These are phyloP conservation scores for Setipinna tenuifilis DNA, from an alignment of 2,797 vertebrate genomes.

Conservation along the genomic window DNA sequence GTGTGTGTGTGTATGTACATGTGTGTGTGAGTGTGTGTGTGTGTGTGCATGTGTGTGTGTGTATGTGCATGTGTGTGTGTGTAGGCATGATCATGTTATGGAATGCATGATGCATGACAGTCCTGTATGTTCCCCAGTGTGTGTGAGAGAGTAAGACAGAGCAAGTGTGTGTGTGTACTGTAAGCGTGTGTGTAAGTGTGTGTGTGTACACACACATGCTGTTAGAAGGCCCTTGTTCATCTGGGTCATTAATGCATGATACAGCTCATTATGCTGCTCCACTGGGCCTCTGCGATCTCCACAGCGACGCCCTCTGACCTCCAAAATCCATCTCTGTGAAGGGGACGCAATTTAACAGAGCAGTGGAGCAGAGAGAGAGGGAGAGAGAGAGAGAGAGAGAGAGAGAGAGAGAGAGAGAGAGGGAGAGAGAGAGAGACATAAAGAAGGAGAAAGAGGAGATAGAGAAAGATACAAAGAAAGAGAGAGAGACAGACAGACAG, in stretches of 20 bases:
- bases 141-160: no score
- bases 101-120: no score
- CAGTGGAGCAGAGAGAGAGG: background rate
- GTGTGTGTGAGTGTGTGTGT: background rate
- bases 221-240: slow-evolving; percentile 20
- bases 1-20: background rate
- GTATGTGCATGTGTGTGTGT: background rate
- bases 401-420: background rate
- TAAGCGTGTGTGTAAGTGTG: background rate
- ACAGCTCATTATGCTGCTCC: slow-evolving; percentile 6
- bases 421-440: background rate
- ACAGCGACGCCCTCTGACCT: background rate
- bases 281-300: background rate
- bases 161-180: background rate
- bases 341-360: slow-evolving; percentile 27
- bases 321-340: background rate
- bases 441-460: no score
- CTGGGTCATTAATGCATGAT: background rate
- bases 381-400: background rate
- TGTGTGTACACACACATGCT: background rate
- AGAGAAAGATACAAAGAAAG: no score
- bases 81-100: no score
- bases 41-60: background rate
- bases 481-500: no score
- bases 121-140: no score